Evolutionary conservation across 2,113 vertebrate genomes (phyloP), one percentile per base, ranked within the genome.

Genomic region (Otus sunia): DNA sequence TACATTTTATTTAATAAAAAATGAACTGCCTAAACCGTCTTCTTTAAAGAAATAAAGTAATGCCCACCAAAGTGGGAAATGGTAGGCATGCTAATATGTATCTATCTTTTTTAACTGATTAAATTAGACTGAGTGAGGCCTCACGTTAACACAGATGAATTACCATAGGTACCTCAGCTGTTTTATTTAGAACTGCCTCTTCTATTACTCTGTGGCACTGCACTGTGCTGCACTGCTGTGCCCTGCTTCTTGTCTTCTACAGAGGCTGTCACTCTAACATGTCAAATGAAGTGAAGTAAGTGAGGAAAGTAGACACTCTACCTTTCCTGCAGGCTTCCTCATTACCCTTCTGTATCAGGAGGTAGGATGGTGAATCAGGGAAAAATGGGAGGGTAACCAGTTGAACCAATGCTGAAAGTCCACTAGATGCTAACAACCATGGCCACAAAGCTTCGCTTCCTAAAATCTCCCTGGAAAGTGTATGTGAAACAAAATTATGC

Each of bases 371-470:
- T 97, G 96, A 97, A 87, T 97, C 98, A 77, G 96, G 99, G 98
- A 97, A 98, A 95, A 98, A 98, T 26, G 97, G 97, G 63, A 98
- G 95, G 5, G 43, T 67, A 64, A 97, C 87, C 92, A 98, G 97
- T 91, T 99, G 98, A 94, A 98, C 27, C 82, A 98, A 39, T 67
- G 98, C 98, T 92, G 98, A 97, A 75, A 99, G 81, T 60, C 92
- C 47, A 84, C 91, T 96, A 96, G 97, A 97, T 89, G 97, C 76
- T 97, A 98, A 29, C 97, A 99, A 98, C 98, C 98, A 98, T 62
- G 98, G 99, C 97, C 99, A 99, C 64, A 98, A 97, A 60, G 98
- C 98, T 96, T 99, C 99, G 0, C 98, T 98, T 26, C 99, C 99
- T 55, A 99, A 98, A 89, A 99, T 98, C 78, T 99, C 99, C 7